phyloP scores from a whole-genome alignment of 2,888 invertebrate genomes.

The Hirtodrosophila alboralis region DNA sequence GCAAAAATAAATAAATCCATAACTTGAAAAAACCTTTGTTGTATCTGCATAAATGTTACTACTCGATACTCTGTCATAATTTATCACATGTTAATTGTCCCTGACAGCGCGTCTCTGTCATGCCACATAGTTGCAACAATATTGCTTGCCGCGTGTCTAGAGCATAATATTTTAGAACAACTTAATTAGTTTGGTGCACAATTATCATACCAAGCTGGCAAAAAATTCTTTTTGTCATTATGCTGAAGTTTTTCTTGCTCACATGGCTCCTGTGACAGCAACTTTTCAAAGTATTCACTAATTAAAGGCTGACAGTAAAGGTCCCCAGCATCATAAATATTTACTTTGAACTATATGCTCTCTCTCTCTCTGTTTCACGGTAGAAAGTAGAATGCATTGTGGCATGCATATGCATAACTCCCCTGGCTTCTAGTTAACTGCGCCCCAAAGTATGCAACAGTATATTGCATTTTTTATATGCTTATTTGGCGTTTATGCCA shows the following conservation, averaged over 20 bases:
- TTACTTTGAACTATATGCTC: conserved; percentile 44
- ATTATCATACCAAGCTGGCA: neutral
- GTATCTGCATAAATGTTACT: too few relatives aligned
- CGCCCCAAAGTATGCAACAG: conserved; percentile 59
- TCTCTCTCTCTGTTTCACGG: conserved; percentile 2
- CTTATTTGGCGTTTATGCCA: conserved; percentile 72
- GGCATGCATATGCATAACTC: conserved; percentile 44
- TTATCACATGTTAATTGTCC: too few relatives aligned
- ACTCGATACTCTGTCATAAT: too few relatives aligned
- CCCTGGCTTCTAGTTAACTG: conserved; percentile 44
- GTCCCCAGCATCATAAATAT: conserved; percentile 43
- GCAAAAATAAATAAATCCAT: too few relatives aligned
- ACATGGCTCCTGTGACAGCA: conserved; percentile 15
- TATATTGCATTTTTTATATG: conserved; percentile 41
- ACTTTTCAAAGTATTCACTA: conserved; percentile 48
- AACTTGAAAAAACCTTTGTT: too few relatives aligned
- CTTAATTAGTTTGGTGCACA: too few relatives aligned
- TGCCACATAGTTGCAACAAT: too few relatives aligned
- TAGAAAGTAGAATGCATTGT: conserved; percentile 37
- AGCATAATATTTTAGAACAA: too few relatives aligned
- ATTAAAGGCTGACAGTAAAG: conserved; percentile 52
- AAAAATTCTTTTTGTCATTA: neutral
- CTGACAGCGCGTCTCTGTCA: too few relatives aligned
- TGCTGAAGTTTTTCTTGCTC: neutral
- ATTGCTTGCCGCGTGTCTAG: too few relatives aligned